Evolutionary conservation across 2,797 vertebrate species (phyloP).

Genomic region (Acestrorhynchus altus): DNA sequence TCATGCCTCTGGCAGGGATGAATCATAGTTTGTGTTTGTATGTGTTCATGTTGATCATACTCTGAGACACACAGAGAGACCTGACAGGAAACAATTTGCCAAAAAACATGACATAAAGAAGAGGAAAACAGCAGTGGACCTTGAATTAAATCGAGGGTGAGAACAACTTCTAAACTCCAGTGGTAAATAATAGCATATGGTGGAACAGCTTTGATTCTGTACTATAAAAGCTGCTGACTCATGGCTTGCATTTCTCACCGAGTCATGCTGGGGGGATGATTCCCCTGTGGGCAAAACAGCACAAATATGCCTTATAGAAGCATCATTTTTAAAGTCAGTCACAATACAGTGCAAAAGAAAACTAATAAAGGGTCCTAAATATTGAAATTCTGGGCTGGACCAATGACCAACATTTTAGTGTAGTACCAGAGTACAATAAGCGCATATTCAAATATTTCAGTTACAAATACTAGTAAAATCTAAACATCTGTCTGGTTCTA

Average conservation of each 20-base stretch:
- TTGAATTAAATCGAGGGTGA: neutral
- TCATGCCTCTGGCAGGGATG: neutral
- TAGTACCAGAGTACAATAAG: no score
- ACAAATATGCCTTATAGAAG: neutral
- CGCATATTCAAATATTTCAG: no score
- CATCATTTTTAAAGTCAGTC: neutral
- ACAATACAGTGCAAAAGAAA: neutral
- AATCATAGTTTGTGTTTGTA: neutral
- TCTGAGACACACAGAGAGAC: neutral
- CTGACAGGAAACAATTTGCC: neutral
- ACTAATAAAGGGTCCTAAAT: neutral
- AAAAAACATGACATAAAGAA: neutral
- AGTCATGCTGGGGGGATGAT: neutral
- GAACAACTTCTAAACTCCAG: neutral
- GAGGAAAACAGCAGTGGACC: neutral
- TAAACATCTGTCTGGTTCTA: no score
- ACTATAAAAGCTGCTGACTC: neutral
- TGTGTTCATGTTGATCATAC: neutral
- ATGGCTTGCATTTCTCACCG: neutral
- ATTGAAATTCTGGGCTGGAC: no score
- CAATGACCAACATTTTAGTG: no score
- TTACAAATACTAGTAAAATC: no score
- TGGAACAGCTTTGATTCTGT: neutral
- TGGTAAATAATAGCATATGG: neutral
- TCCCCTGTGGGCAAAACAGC: neutral